Conservation (phyloP, 2,113 vertebrate genomes). For the Tachuris rubrigastra region DNA sequence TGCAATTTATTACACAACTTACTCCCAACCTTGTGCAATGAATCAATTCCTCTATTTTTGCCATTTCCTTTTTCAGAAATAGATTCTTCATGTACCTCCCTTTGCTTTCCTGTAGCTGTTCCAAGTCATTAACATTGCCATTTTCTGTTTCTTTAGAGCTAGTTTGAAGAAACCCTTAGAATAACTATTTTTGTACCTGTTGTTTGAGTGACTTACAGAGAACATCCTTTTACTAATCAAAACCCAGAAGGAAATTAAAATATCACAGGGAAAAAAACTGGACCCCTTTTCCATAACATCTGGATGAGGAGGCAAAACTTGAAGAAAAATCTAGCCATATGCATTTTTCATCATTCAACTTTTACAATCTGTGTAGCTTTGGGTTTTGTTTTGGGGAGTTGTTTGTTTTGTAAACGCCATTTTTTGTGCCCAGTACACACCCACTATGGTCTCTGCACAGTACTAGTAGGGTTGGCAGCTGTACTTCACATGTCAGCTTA, state of each 20-base stretch:
- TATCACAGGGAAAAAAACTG: not conserved
- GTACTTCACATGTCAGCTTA: not conserved
- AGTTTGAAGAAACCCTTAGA: not conserved
- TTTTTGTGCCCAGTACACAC: not conserved
- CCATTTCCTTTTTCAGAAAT: slow-evolving; percentile 46
- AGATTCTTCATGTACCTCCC: not conserved
- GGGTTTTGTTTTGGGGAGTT: not conserved
- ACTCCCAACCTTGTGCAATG: not conserved
- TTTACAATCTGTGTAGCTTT: not conserved
- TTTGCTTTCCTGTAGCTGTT: slow-evolving; percentile 35
- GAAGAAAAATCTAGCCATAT: not conserved
- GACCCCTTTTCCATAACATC: not conserved
- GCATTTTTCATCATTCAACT: not conserved
- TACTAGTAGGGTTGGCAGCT: not conserved
- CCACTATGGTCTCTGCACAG: not conserved
- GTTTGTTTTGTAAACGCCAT: not conserved
- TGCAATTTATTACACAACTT: not conserved
- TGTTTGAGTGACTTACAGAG: not conserved
- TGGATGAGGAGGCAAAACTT: not conserved
- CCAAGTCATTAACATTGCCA: not conserved
- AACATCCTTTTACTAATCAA: not conserved
- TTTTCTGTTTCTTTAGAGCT: not conserved
- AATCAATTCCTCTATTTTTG: slow-evolving; percentile 52
- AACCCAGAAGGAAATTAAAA: not conserved
- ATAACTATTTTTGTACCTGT: slow-evolving; percentile 6